These are phyloP conservation scores for Drosophila truncata DNA, from an alignment of 1,140 invertebrate genomes.

Conservation along the genomic window DNA sequence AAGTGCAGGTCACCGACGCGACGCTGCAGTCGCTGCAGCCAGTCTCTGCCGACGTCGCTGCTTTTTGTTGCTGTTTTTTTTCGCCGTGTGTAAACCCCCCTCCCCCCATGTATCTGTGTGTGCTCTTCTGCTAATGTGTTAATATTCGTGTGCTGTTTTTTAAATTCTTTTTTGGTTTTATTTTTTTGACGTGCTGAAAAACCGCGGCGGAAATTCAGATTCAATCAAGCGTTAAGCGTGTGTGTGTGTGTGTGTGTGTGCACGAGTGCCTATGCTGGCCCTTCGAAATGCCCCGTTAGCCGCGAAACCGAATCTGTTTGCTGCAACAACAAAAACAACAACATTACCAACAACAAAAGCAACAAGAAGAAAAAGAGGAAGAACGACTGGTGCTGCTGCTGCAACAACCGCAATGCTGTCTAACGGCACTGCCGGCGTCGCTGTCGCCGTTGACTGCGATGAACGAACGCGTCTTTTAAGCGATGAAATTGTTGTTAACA, in stretches of 20 bases:
- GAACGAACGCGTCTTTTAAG: slow-evolving; percentile 68
- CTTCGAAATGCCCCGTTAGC: slow-evolving; percentile 54
- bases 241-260: slow-evolving; percentile 31
- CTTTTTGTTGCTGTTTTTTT: slow-evolving; percentile 31
- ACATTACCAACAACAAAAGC: slow-evolving; percentile 12
- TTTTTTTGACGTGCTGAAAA: slow-evolving; percentile 43
- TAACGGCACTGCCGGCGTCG: slow-evolving; percentile 28
- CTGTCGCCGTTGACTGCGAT: slow-evolving; percentile 50
- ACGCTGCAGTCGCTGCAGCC: background rate
- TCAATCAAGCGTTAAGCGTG: slow-evolving; percentile 72
- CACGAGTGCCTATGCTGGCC: slow-evolving; percentile 61
- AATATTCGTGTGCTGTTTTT: slow-evolving; percentile 35
- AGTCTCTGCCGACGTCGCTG: slow-evolving; percentile 14
- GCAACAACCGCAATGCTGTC: slow-evolving; percentile 64
- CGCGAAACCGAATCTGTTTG: slow-evolving; percentile 42
- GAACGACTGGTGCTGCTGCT: slow-evolving; percentile 8
- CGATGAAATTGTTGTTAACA: slow-evolving; percentile 43
- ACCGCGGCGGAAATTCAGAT: slow-evolving; percentile 51
- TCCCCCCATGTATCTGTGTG: slow-evolving; percentile 15
- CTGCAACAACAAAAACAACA: slow-evolving; percentile 36
- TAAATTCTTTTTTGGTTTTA: slow-evolving; percentile 31
- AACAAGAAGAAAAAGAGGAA: slow-evolving; percentile 5
- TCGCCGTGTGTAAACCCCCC: slow-evolving; percentile 36
- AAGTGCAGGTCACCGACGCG: slow-evolving; percentile 48
- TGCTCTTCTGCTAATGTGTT: slow-evolving; percentile 18